Percentiles rank a stretch among this genome's conserved stretches.
phyloP scores from a whole-genome alignment of 2,797 vertebrate genomes.

The Artibeus lituratus region DNA sequence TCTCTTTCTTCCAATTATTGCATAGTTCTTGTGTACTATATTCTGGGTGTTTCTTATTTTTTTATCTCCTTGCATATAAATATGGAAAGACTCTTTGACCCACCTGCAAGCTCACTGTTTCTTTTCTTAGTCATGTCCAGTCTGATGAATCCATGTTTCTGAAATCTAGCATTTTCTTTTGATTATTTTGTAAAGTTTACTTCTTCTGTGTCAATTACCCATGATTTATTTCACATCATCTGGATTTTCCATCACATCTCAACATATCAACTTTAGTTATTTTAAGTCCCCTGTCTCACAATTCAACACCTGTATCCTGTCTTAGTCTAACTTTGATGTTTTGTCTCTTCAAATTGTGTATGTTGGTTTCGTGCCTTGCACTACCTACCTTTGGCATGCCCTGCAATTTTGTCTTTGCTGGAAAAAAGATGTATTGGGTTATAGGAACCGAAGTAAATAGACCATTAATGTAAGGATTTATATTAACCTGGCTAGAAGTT shows the following conservation, averaged over 20 bases:
- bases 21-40: not conserved
- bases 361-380: not conserved
- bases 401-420: not conserved
- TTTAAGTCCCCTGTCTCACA: not conserved
- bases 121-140: not conserved
- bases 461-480: not conserved
- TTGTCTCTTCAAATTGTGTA: not conserved
- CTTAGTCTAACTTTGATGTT: not conserved
- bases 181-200: not conserved
- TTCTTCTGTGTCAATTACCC: not conserved
- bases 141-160: not conserved
- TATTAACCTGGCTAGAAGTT: not conserved
- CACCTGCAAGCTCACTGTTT: not conserved
- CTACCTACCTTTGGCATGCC: not conserved
- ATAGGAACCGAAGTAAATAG: not conserved
- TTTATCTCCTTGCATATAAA: not conserved
- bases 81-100: not conserved
- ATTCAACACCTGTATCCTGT: not conserved
- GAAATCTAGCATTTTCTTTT: not conserved
- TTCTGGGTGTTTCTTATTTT: not conserved
- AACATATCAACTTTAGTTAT: not conserved
- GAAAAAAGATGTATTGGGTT: not conserved
- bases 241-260: not conserved
- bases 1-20: not conserved
- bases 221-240: not conserved